Evolutionary conservation across 2,797 vertebrate species (phyloP), one percentile per base, ranked within the genome.

Genomic region (Spinus pinus): DNA sequence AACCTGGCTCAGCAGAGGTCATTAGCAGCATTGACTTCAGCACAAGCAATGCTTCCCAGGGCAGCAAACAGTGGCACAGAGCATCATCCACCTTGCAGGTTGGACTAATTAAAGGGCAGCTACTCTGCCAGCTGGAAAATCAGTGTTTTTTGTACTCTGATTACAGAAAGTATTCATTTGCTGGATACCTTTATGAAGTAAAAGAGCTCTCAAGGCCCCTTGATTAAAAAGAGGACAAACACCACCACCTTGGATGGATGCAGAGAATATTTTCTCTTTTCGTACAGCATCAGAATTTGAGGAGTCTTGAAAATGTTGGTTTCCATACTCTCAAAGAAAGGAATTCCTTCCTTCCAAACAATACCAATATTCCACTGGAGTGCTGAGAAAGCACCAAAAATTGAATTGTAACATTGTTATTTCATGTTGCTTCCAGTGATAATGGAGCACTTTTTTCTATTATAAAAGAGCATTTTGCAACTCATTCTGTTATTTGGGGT

Each of bases 401-500:
- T 20, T 49, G 25, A 83, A 58, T 70, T 27, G 39, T 73, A 75
- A n/a, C 37, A 30, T 51, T 79, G 42, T 71, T 39, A 8, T 83
- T 95, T 87, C 42, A 5, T 60, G 28, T 49, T 82, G 4, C 44
- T 89, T 84, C 47, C 70, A 83, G 69, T 60, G 70, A 69, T 83
- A 91, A 90, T 58, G 21, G 57, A 84, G 9, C 21, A 46, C 15
- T 42, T 75, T 66, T 72, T 44, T 60, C 42, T 71, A 15, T 71
- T 64, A 24, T 42, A 75, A 78, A 62, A 61, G 47, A 81, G 69
- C 19, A 86, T 69, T 82, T 97, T 78, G 62, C 93, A 95, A 83
- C 72, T 94, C 96, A 64, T 94, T 92, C 60, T 96, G 93, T 95
- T 96, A 93, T 91, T 90, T 92, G 75, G 50, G 61, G 86, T 85